phyloP scores from a whole-genome alignment of 2,797 vertebrate genomes.

The Xerus rutilus region DNA sequence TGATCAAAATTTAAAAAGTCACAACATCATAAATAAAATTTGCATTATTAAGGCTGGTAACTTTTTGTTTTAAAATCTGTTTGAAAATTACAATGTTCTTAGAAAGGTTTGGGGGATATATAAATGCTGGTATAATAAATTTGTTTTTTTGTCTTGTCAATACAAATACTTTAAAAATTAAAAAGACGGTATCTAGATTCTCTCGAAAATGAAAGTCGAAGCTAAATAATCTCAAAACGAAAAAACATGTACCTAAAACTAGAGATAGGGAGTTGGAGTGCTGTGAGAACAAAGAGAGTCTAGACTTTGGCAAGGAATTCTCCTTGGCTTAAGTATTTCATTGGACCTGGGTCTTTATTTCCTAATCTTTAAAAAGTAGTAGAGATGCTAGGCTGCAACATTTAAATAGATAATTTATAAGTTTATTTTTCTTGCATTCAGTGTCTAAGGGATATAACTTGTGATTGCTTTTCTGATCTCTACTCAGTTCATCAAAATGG shows the following conservation, averaged over 20 bases:
- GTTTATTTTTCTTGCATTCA: conserved; percentile 33
- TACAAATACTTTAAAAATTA: conserved; percentile 57
- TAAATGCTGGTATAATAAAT: conserved; percentile 28
- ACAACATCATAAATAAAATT: not conserved
- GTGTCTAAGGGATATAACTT: not conserved
- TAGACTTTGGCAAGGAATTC: not conserved
- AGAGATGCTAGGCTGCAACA: not conserved
- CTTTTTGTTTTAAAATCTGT: conserved; percentile 59
- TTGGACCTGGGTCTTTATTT: not conserved
- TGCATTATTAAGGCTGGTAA: not conserved
- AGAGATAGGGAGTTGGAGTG: not conserved
- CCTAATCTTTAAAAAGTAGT: not conserved
- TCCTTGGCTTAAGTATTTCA: not conserved
- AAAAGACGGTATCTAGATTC: not conserved
- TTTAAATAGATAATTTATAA: conserved; percentile 28
- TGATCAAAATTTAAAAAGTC: conserved; percentile 35
- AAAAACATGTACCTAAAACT: not conserved
- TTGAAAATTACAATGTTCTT: conserved; percentile 46
- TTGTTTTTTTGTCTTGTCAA: not conserved
- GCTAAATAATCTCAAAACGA: not conserved
- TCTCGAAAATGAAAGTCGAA: not conserved
- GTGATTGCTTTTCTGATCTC: conserved; percentile 34
- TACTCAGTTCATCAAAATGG: not conserved
- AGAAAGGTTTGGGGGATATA: not conserved
- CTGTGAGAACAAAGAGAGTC: not conserved